Percentiles rank a stretch among this genome's conserved stretches.
Conservation (phyloP, 1,140 invertebrate species). For the Phthorimaea operculella region DNA sequence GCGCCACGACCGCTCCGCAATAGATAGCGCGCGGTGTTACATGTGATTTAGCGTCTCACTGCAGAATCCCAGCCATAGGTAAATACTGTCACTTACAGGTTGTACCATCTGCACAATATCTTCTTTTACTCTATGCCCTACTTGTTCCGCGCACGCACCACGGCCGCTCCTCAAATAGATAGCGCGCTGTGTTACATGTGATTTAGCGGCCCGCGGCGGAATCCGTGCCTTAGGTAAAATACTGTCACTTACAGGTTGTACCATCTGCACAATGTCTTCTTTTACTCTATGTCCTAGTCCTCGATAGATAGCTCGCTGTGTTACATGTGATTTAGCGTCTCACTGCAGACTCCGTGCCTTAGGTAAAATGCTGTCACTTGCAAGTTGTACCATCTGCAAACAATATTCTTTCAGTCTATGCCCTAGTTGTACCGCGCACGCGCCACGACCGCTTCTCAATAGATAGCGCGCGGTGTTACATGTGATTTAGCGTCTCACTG, state of each 20-base stretch:
- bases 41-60: neutral
- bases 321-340: too few species aligned
- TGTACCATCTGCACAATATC: neutral
- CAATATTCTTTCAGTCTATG: constrained; percentile 8
- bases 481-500: neutral
- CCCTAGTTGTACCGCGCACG: too few species aligned
- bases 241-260: too few species aligned
- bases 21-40: neutral
- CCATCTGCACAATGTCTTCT: too few species aligned
- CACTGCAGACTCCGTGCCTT: neutral
- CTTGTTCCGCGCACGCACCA: constrained; percentile 30
- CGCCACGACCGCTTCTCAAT: neutral
- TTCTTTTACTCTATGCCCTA: constrained; percentile 10
- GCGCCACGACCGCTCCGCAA: neutral
- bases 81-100: neutral
- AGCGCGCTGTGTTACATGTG: constrained; percentile 19
- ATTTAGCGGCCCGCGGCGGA: constrained; percentile 13
- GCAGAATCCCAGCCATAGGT: neutral
- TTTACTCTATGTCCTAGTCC: too few species aligned
- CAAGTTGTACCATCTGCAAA: neutral
- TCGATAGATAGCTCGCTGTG: too few species aligned
- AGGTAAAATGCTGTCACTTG: neutral
- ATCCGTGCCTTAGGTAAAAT: constrained; percentile 1
- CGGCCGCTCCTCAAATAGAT: constrained; percentile 32
- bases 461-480: neutral